Base-by-base conservation (phyloP, 23 tunicate species). In the Ascidia mentula region DNA sequence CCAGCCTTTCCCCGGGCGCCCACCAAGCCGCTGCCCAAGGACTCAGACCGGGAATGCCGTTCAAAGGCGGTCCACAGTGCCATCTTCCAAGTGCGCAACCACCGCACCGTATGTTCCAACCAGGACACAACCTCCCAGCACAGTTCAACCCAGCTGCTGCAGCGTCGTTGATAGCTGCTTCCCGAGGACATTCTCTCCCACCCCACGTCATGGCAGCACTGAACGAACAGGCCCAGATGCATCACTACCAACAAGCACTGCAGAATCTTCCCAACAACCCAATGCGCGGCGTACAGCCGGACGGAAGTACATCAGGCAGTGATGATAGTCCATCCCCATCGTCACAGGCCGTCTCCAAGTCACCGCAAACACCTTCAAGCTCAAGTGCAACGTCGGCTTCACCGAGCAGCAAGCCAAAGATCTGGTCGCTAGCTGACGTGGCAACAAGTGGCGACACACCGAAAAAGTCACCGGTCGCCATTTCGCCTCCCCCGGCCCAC, bases 371-470 rank as follows among this genome's bases (percentile, higher is more conserved):
- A 17, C 46, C 69, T 33, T 40, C 85, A 8, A 39, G 42, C 37
- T 46, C 89, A 7, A 53, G 82, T 0, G 81, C 89, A 39, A 34
- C 84, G 46, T 80, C 95, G 18, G 39, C 87, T 15, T 74, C 95
- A 31, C 31, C 77, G 28, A 89, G 89, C 26, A 32, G 82, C 36
- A 93, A 93, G 69, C 85, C 93, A 33, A 93, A 93, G 60, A 93
- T 93, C 45, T 93, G 98, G 98, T 93, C 98, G 1, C 59, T 93
- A 18, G 98, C 98, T 32, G 98, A 93, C 39, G 93, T 88, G 9
- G 98, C 98, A 3, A 84, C 89, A 0, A 84, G 89, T 38, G 37
- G 72, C 39, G 98, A 93, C 75, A 61, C 77, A 18, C 36, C 87
- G 31, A 83, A 78, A 72, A 26, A 76, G 18, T 53, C 81, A 53